Percentiles rank a stretch among this genome's conserved stretches.
phyloP scores from a whole-genome alignment of 1,140 invertebrate species.

The Trigoniulus corallinus region DNA sequence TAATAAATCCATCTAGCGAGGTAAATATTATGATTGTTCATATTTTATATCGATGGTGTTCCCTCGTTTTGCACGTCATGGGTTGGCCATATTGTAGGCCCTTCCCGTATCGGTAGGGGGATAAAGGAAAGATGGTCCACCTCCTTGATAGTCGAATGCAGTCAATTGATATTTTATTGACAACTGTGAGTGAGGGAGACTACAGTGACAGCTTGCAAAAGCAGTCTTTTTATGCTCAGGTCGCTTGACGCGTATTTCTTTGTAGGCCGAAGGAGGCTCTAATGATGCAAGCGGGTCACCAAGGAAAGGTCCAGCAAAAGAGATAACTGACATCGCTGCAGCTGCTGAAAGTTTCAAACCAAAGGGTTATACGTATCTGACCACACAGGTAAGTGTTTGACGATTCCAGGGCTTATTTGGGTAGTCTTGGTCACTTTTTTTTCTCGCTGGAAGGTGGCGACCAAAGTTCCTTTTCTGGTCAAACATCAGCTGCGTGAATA shows the following conservation, averaged over 20 bases:
- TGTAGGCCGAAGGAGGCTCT: neutral
- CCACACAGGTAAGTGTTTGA: conserved; percentile 51
- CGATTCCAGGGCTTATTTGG: too few relatives aligned
- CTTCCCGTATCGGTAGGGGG: too few relatives aligned
- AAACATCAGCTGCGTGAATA: conserved; percentile 90
- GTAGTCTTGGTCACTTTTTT: conserved; percentile 6
- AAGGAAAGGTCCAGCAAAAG: conserved; percentile 32
- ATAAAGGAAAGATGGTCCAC: too few relatives aligned
- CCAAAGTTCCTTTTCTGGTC: conserved; percentile 81
- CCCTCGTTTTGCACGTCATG: neutral
- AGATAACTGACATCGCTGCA: conserved; percentile 67
- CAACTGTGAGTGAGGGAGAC: conserved; percentile 14
- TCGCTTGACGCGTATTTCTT: conserved; percentile 1
- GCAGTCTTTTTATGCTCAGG: too few relatives aligned
- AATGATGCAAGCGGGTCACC: neutral
- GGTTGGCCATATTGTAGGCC: too few relatives aligned
- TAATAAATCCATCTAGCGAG: conserved; percentile 29
- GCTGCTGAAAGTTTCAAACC: conserved; percentile 93
- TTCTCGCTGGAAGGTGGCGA: conserved; percentile 52
- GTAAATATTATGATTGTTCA: neutral
- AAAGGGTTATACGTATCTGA: conserved; percentile 89
- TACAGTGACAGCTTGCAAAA: conserved; percentile 10
- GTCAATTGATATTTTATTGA: too few relatives aligned
- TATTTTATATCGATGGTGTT: neutral
- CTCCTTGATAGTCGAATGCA: too few relatives aligned